Conservation (phyloP, 2,888 invertebrate genomes). For the Eupithecia subfuscata region DNA sequence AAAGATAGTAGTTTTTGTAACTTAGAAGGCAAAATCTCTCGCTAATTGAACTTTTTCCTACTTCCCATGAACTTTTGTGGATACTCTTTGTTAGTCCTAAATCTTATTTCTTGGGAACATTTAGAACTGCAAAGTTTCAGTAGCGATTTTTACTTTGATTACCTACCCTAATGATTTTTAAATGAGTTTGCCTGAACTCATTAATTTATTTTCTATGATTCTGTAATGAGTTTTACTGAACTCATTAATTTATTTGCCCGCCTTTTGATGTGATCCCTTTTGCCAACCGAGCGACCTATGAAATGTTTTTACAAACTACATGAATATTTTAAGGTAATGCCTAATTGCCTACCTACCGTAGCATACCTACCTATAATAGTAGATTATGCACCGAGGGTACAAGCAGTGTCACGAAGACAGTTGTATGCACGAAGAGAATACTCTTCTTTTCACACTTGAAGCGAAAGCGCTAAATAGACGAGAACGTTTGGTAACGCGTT, state of each 20-base stretch:
- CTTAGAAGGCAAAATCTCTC: slow-evolving; percentile 43
- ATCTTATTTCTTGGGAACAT: slow-evolving; percentile 29
- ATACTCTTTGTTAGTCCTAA: slow-evolving; percentile 32
- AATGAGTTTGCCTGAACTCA: slow-evolving; percentile 17
- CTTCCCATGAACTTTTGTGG: slow-evolving; percentile 29
- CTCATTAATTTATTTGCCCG: neutral
- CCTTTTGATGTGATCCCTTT: neutral
- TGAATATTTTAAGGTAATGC: neutral
- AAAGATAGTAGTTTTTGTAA: slow-evolving; percentile 37
- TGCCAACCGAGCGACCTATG: neutral
- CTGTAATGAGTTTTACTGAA: slow-evolving; percentile 9
- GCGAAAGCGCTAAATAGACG: too few relatives aligned
- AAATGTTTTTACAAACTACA: neutral
- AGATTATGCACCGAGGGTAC: too few relatives aligned
- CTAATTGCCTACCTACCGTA: neutral
- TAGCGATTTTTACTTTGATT: slow-evolving; percentile 31
- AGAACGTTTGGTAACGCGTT: too few relatives aligned
- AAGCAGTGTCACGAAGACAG: too few relatives aligned
- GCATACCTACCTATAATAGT: neutral
- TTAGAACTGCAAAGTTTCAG: slow-evolving; percentile 24
- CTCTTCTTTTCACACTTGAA: too few relatives aligned
- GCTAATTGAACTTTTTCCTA: slow-evolving; percentile 44
- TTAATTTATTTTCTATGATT: neutral
- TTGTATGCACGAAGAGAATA: too few relatives aligned
- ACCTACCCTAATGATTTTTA: slow-evolving; percentile 30